Evolutionary conservation across 64 coral and sea anemone species (phyloP).

Genomic region (Hydrozoanthus tunicans): DNA sequence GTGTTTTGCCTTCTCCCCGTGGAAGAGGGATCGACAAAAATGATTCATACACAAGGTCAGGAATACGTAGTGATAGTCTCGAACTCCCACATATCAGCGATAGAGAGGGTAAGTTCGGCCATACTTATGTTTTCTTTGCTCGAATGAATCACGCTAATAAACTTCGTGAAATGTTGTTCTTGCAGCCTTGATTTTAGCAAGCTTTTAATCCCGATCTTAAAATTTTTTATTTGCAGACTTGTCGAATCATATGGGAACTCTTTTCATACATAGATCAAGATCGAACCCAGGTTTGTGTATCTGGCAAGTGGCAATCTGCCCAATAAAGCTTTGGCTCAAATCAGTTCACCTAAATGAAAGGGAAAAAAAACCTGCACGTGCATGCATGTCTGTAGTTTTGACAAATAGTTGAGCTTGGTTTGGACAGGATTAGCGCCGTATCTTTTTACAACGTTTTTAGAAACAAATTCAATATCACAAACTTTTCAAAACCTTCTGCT

Average conservation of each 20-base stretch:
- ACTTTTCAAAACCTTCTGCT: neutral
- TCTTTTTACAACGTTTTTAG: too few species aligned
- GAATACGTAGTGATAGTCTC: slow-evolving; percentile 62
- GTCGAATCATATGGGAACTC: slow-evolving; percentile 50
- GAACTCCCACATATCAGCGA: slow-evolving; percentile 99
- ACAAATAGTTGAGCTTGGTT: neutral
- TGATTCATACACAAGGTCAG: slow-evolving; percentile 73
- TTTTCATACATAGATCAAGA: slow-evolving; percentile 58
- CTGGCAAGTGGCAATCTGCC: neutral
- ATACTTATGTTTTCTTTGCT: neutral
- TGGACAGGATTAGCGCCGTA: neutral
- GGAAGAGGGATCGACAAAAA: slow-evolving; percentile 76
- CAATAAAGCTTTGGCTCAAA: neutral
- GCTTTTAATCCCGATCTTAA: neutral
- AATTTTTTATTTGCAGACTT: slow-evolving; percentile 33
- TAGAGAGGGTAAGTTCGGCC: slow-evolving; percentile 80
- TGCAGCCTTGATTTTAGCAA: neutral
- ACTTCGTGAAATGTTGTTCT: neutral
- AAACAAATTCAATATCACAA: neutral
- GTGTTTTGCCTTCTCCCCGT: slow-evolving; percentile 85
- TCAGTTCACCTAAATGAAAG: neutral
- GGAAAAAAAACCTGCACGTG: slow-evolving; percentile 13
- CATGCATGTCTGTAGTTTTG: neutral
- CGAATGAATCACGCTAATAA: neutral
- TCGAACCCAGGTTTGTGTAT: slow-evolving; percentile 35